phyloP scores from a whole-genome alignment of 2,888 invertebrate species.

The Drosophila algonquin region DNA sequence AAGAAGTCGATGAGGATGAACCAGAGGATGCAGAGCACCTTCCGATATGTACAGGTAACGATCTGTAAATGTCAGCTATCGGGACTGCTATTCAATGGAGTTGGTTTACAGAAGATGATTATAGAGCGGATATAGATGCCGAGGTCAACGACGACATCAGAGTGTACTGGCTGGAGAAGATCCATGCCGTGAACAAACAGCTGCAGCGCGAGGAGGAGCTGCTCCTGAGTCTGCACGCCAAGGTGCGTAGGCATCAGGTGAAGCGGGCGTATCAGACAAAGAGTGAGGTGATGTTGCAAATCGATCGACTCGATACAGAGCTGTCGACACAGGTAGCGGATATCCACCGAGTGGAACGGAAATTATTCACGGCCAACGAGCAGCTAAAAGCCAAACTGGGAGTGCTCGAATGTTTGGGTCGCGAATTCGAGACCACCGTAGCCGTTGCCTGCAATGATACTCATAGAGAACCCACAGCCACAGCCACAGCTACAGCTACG shows the following conservation, averaged over 20 bases:
- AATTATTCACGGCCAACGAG: constrained; percentile 85
- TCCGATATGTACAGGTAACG: not conserved
- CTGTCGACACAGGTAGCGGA: constrained; percentile 85
- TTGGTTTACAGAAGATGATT: not conserved
- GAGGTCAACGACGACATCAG: constrained; percentile 82
- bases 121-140: not conserved
- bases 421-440: constrained; percentile 82
- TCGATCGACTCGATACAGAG: constrained; percentile 85
- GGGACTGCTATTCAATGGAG: not conserved
- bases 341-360: constrained; percentile 85
- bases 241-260: constrained; percentile 86
- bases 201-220: constrained; percentile 90
- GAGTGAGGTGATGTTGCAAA: constrained; percentile 76
- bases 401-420: constrained; percentile 85
- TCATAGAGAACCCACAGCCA: not conserved
- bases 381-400: constrained; percentile 86
- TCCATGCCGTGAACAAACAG: constrained; percentile 89
- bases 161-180: constrained; percentile 89
- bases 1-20: not conserved
- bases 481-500: not conserved
- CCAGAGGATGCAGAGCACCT: not conserved
- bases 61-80: not conserved
- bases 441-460: not conserved
- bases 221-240: constrained; percentile 88
- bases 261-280: constrained; percentile 76